Percentiles rank a stretch among this genome's conserved stretches.
Evolutionary conservation across 2,888 invertebrate species (phyloP).

Genomic region (Unio pictorum): DNA sequence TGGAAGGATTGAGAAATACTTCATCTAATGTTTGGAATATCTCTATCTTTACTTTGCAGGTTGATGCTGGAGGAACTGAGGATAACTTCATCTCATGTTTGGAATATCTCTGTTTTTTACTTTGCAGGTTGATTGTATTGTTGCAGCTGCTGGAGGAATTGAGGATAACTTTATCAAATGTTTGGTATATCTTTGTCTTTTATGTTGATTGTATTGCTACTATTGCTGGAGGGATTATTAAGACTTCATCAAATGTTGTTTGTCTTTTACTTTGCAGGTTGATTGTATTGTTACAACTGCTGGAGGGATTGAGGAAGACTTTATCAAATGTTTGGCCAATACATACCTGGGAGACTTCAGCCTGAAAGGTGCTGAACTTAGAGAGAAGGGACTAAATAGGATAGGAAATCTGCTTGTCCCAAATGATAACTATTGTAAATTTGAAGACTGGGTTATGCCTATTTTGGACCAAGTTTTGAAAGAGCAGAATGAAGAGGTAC

Average conservation of each 20-base stretch:
- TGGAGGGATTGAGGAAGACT: slow-evolving; percentile 98
- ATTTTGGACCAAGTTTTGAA: slow-evolving; percentile 89
- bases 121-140: slow-evolving; percentile 90
- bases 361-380: slow-evolving; percentile 81
- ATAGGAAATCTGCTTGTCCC: slow-evolving; percentile 96
- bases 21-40: slow-evolving; percentile 92
- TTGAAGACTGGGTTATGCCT: slow-evolving; percentile 98
- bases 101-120: not conserved
- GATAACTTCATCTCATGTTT: no score
- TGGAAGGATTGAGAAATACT: slow-evolving; percentile 89
- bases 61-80: no score
- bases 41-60: no score
- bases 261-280: slow-evolving; percentile 75
- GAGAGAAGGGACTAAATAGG: slow-evolving; percentile 90
- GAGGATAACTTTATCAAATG: slow-evolving; percentile 98
- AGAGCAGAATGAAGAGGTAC: slow-evolving; percentile 83
- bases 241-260: slow-evolving; percentile 96
- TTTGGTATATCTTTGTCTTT: not conserved
- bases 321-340: slow-evolving; percentile 97
- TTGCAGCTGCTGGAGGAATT: slow-evolving; percentile 97
- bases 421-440: slow-evolving; percentile 97
- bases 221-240: slow-evolving; percentile 98
- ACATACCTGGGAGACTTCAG: slow-evolving; percentile 94
- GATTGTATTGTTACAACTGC: slow-evolving; percentile 98
- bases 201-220: slow-evolving; percentile 94